A percentile compares a stretch with the other conserved stretches of the same genome.
phyloP scores from a whole-genome alignment of 1,140 invertebrate species.

The Papilio polytes region DNA sequence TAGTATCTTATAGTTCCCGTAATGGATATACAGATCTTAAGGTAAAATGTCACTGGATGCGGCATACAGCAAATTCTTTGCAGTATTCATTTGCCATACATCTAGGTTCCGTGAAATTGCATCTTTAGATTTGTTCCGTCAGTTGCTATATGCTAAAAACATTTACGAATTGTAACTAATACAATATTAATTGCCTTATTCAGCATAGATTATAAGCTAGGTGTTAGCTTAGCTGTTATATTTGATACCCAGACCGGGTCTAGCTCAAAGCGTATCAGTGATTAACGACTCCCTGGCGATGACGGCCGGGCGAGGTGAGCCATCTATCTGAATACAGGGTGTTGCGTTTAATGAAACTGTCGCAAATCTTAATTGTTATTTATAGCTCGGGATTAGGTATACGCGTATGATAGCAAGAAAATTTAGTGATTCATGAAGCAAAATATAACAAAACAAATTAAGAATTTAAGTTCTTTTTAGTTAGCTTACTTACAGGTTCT shows the following conservation, averaged over 20 bases:
- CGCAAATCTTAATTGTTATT: conserved; percentile 26
- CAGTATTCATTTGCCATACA: no score
- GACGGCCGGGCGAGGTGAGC: conserved; percentile 60
- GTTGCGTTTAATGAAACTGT: conserved; percentile 39
- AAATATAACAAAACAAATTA: no score
- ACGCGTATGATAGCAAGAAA: not conserved
- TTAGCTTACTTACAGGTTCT: no score
- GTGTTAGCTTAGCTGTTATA: conserved; percentile 60
- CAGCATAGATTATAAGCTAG: conserved; percentile 47
- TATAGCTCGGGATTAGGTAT: not conserved
- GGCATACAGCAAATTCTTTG: no score
- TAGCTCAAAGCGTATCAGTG: conserved; percentile 53
- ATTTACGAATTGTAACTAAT: not conserved
- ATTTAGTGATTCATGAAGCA: no score
- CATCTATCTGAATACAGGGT: conserved; percentile 62
- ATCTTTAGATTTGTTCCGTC: not conserved
- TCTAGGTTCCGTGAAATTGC: not conserved
- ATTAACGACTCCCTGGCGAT: conserved; percentile 74
- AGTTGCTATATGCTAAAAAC: no score
- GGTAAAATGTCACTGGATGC: no score
- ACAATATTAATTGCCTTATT: conserved; percentile 43
- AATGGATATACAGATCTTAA: no score
- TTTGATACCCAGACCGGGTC: conserved; percentile 62
- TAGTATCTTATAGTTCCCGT: no score
- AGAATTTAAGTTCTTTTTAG: no score